phyloP scores from a whole-genome alignment of 1,140 invertebrate species.

The Gryllus bimaculatus region DNA sequence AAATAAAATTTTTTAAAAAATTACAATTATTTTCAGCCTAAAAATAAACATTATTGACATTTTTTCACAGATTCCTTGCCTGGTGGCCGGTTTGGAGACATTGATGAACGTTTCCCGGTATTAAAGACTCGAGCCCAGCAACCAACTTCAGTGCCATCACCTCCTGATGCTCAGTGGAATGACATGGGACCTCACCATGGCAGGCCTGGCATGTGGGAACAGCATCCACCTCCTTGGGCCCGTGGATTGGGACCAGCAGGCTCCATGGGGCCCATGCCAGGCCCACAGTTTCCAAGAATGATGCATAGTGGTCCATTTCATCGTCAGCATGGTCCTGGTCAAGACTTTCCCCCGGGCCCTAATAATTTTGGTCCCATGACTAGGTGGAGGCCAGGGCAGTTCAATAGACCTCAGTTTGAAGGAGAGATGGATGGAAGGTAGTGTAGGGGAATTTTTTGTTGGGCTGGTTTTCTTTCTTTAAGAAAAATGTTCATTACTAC shows the following conservation, averaged over 20 bases:
- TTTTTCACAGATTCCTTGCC: background rate
- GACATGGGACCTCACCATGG: slow-evolving; percentile 4
- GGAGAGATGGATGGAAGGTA: slow-evolving; percentile 1
- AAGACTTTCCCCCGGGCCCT: background rate
- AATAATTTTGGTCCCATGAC: slow-evolving; percentile 2
- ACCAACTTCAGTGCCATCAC: slow-evolving; percentile 7
- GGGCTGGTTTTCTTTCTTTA: background rate
- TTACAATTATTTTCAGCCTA: too few species aligned
- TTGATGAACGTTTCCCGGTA: slow-evolving; percentile 37
- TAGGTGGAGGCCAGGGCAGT: slow-evolving; percentile 11
- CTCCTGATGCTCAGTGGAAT: slow-evolving; percentile 13
- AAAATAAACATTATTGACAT: background rate
- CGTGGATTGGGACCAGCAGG: background rate
- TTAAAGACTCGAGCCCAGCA: slow-evolving; percentile 16
- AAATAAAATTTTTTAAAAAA: too few species aligned
- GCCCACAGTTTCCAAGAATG: background rate
- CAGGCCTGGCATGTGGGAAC: slow-evolving; percentile 10
- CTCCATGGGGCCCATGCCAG: background rate
- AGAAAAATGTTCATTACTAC: background rate
- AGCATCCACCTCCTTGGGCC: slow-evolving; percentile 11
- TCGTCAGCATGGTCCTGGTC: background rate
- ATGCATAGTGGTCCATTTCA: slow-evolving; percentile 14
- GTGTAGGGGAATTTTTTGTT: background rate
- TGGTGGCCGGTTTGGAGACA: slow-evolving; percentile 35
- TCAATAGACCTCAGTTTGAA: slow-evolving; percentile 11